Percentiles rank a stretch among this genome's conserved stretches.
These are phyloP conservation scores for Tachuris rubrigastra DNA, from an alignment of 2,113 vertebrate species.

Conservation along the genomic window DNA sequence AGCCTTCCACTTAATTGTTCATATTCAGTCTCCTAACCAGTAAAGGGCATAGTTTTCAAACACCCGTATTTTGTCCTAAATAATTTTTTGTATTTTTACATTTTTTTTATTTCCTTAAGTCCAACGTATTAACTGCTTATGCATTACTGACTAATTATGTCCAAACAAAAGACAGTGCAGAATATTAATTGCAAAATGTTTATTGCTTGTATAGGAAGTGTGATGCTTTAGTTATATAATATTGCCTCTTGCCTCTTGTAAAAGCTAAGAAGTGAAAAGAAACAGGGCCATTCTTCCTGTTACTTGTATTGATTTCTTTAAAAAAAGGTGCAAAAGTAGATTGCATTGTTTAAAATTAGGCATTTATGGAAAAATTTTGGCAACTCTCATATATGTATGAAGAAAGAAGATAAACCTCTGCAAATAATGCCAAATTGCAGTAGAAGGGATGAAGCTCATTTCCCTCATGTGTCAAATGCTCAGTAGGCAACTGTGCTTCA, in stretches of 20 bases:
- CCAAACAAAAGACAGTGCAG: neutral
- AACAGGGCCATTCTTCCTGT: neutral
- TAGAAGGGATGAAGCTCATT: neutral
- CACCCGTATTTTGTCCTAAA: neutral
- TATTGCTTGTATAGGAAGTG: neutral
- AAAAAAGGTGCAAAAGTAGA: neutral
- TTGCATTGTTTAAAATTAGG: neutral
- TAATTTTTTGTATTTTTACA: neutral
- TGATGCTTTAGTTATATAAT: neutral
- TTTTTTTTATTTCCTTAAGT: neutral
- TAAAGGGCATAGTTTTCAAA: neutral
- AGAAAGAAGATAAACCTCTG: neutral
- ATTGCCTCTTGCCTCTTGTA: neutral
- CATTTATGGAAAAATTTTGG: neutral
- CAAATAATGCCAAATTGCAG: rapidly evolving
- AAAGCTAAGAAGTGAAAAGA: neutral
- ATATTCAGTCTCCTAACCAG: neutral
- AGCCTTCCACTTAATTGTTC: neutral
- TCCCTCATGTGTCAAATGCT: neutral
- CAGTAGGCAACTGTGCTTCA: neutral
- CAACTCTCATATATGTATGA: neutral
- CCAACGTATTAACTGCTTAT: neutral
- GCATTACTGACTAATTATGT: neutral
- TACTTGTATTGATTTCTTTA: neutral
- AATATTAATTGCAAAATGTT: neutral